Evolutionary conservation across 1,140 invertebrate genomes (phyloP).

Genomic region (Pollicipes pollicipes): DNA sequence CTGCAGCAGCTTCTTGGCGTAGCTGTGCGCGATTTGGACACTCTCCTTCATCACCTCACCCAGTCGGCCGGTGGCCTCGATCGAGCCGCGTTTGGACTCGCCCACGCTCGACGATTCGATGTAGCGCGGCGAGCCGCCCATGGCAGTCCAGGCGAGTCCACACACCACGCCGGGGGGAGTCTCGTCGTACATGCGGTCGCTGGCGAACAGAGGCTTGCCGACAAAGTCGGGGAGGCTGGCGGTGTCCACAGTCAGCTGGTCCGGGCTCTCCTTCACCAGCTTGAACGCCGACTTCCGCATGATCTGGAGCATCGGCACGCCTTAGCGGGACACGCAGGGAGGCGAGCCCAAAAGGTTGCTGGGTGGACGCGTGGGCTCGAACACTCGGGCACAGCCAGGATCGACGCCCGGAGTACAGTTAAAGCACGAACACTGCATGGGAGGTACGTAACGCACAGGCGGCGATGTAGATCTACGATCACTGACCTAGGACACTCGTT

Average conservation of each 20-base stretch:
- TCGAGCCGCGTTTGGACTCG: slow-evolving; percentile 24
- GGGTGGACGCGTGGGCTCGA: too few relatives aligned
- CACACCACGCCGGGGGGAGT: slow-evolving; percentile 89
- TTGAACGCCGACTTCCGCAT: slow-evolving; percentile 87
- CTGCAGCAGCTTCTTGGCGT: slow-evolving; percentile 62
- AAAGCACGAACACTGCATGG: too few relatives aligned
- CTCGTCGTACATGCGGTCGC: slow-evolving; percentile 77
- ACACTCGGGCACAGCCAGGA: too few relatives aligned
- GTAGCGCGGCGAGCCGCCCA: slow-evolving; percentile 89
- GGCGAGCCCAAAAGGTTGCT: too few relatives aligned
- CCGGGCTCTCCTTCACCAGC: slow-evolving; percentile 68
- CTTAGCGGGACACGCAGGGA: too few relatives aligned
- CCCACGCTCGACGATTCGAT: slow-evolving; percentile 60
- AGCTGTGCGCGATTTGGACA: slow-evolving; percentile 78
- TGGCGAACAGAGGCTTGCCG: slow-evolving; percentile 88
- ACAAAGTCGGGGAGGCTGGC: slow-evolving; percentile 77
- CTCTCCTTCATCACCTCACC: slow-evolving; percentile 99
- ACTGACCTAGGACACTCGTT: too few relatives aligned
- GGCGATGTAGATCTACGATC: too few relatives aligned
- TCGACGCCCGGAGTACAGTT: too few relatives aligned
- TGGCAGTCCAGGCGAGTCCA: slow-evolving; percentile 96
- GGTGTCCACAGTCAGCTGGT: slow-evolving; percentile 43
- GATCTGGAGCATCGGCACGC: slow-evolving; percentile 40
- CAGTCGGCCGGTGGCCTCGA: slow-evolving; percentile 87
- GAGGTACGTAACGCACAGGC: too few relatives aligned